A percentile compares a stretch with the other conserved stretches of the same genome.
phyloP scores from a whole-genome alignment of 2,113 vertebrate genomes.

The Lanius ludovicianus region DNA sequence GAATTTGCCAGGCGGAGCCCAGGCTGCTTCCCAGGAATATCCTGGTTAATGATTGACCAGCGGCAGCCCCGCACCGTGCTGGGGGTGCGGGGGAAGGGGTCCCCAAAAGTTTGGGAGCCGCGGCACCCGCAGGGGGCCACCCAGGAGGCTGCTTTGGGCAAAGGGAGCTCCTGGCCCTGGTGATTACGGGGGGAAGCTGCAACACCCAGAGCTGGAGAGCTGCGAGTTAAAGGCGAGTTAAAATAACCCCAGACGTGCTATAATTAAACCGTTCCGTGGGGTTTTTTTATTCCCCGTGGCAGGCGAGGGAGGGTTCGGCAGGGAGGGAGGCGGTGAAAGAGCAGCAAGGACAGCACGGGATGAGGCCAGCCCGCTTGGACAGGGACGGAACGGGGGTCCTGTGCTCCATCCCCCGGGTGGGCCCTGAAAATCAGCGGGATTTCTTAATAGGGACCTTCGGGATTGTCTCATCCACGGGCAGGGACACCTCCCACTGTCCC shows the following conservation, averaged over 20 bases:
- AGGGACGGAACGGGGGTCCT: not conserved
- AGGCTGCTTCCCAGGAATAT: not conserved
- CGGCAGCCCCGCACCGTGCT: rapidly evolving
- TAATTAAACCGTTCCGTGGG: not conserved
- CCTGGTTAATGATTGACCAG: not conserved
- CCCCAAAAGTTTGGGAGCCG: not conserved
- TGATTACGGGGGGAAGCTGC: conserved; percentile 8
- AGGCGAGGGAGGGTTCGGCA: not conserved
- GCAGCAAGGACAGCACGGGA: not conserved
- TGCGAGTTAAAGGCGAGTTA: not conserved
- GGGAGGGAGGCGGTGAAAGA: not conserved
- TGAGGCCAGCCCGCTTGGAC: not conserved
- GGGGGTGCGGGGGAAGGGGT: no score
- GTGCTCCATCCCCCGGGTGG: not conserved
- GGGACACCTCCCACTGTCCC: not conserved
- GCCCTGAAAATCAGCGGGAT: not conserved
- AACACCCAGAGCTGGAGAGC: not conserved
- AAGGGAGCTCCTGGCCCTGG: conserved; percentile 21
- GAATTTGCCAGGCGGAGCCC: not conserved
- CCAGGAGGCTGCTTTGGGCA: not conserved
- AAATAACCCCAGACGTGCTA: not conserved
- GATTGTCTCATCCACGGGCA: not conserved
- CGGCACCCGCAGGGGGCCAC: not conserved
- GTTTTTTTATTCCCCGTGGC: rapidly evolving
- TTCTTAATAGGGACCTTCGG: not conserved